Percentiles rank a stretch among this genome's conserved stretches.
These are phyloP conservation scores for Albula glossodonta DNA, from an alignment of 2,113 vertebrate species.

Conservation along the genomic window DNA sequence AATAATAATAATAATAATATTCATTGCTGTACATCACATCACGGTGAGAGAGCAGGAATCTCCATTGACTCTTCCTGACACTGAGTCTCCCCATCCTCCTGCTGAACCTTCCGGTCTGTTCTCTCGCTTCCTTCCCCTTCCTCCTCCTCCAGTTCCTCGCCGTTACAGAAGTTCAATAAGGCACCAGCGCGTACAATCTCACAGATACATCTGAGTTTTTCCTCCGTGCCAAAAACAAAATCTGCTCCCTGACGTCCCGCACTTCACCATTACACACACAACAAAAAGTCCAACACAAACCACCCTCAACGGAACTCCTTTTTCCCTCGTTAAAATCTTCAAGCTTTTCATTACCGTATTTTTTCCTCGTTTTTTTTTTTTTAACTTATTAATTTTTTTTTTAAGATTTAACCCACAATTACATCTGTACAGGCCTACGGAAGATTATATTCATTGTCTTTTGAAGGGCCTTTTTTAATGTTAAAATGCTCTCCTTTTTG, in stretches of 20 bases:
- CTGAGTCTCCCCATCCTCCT: not conserved
- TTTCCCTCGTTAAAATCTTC: not conserved
- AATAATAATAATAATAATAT: constrained; percentile 26
- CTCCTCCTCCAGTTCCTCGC: constrained; percentile 43
- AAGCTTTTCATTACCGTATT: not conserved
- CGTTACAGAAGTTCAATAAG: constrained; percentile 59
- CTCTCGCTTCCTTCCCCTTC: not conserved
- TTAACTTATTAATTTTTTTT: constrained; percentile 46
- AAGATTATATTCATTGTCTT: constrained; percentile 22
- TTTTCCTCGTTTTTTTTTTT: constrained; percentile 6
- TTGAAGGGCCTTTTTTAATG: constrained; percentile 35
- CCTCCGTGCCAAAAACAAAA: constrained; percentile 7
- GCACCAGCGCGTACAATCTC: constrained; percentile 60
- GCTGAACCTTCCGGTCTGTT: not conserved
- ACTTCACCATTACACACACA: constrained; percentile 32
- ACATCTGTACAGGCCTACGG: constrained; percentile 45
- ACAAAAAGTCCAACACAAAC: constrained; percentile 17
- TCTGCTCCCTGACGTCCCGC: constrained; percentile 29
- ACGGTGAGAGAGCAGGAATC: constrained; percentile 23
- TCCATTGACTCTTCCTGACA: constrained; percentile 12
- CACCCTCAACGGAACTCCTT: constrained; percentile 19
- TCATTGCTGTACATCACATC: constrained; percentile 21
- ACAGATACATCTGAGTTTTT: constrained; percentile 29
- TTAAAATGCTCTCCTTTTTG: constrained; percentile 12
- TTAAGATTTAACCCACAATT: constrained; percentile 40